Conservation (phyloP, 2,113 vertebrate species). For the Dipodomys merriami region DNA sequence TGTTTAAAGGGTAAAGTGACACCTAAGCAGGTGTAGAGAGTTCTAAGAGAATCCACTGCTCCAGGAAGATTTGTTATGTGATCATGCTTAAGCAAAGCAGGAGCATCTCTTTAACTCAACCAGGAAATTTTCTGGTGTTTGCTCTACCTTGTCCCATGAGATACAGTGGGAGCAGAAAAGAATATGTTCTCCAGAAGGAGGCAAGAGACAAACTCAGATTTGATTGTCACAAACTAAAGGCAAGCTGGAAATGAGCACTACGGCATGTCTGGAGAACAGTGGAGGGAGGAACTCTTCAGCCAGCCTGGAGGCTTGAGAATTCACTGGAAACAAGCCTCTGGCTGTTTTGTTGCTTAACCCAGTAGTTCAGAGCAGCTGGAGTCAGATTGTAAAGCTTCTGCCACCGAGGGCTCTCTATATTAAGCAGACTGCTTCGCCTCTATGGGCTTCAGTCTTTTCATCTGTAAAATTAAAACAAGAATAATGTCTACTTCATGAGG, state of each 20-base stretch:
- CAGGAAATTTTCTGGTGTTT: neutral
- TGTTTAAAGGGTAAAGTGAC: slow-evolving; percentile 12
- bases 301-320: neutral
- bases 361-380: neutral
- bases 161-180: neutral
- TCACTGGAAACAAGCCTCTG: neutral
- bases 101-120: neutral
- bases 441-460: neutral
- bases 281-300: neutral
- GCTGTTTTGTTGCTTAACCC: neutral
- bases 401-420: neutral
- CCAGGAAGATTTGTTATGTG: neutral
- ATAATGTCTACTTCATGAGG: neutral
- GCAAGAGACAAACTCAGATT: neutral
- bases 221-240: neutral
- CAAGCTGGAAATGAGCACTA: neutral
- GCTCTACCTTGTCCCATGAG: neutral
- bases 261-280: neutral
- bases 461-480: slow-evolving; percentile 33
- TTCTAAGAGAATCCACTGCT: neutral
- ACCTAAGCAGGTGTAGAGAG: neutral
- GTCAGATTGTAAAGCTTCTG: neutral
- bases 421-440: neutral
- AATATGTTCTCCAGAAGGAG: neutral
- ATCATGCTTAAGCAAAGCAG: neutral